Percentiles rank a stretch among this genome's conserved stretches.
phyloP scores from a whole-genome alignment of 2,797 vertebrate species.

The Loriculus beryllinus region DNA sequence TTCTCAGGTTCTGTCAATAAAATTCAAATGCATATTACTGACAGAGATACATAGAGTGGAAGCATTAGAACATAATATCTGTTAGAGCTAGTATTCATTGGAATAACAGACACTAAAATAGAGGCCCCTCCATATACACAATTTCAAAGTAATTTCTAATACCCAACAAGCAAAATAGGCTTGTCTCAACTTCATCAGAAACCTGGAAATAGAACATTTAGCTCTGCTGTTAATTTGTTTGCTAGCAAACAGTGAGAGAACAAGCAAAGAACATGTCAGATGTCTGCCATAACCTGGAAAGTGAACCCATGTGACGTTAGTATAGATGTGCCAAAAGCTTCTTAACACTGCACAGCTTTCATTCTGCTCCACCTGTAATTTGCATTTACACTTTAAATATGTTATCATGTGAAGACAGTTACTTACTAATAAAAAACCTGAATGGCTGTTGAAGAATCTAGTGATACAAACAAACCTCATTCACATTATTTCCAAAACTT shows the following conservation, averaged over 20 bases:
- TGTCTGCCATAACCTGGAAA: not conserved
- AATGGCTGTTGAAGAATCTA: not conserved
- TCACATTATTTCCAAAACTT: not conserved
- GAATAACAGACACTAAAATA: not conserved
- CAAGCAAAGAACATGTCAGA: not conserved
- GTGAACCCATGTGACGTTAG: not conserved
- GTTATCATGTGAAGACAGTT: not conserved
- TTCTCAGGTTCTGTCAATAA: slow-evolving; percentile 73
- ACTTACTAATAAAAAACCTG: not conserved
- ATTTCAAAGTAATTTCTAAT: not conserved
- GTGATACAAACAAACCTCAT: not conserved
- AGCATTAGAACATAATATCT: not conserved
- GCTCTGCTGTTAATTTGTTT: not conserved
- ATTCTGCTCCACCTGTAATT: not conserved
- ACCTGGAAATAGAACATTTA: not conserved
- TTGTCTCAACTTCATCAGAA: not conserved
- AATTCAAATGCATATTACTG: not conserved
- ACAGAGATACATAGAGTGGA: not conserved
- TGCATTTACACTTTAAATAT: not conserved
- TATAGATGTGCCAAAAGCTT: not conserved
- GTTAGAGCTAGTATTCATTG: not conserved
- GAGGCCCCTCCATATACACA: not conserved
- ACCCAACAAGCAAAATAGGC: not conserved
- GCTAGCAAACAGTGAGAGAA: not conserved
- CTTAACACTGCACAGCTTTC: not conserved